phyloP scores from a whole-genome alignment of 2,888 invertebrate genomes.

The Patella ulyssiponensis region DNA sequence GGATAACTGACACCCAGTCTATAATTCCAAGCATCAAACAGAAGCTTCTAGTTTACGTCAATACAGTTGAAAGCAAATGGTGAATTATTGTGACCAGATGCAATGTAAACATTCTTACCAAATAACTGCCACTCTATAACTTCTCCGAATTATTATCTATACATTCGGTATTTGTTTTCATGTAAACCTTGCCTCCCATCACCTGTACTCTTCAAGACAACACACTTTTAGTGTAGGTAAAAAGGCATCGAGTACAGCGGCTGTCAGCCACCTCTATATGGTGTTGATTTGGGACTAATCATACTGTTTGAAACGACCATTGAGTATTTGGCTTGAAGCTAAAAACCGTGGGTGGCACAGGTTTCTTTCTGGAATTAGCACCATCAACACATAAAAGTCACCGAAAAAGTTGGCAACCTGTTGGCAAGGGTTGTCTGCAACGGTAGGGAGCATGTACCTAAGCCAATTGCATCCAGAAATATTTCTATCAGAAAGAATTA shows the following conservation, averaged over 20 bases:
- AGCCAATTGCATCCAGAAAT: too few species aligned
- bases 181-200: neutral
- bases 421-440: too few species aligned
- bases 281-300: neutral
- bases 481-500: too few species aligned
- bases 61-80: slow-evolving; percentile 5
- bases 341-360: neutral
- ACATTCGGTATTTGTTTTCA: slow-evolving; percentile 7
- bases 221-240: neutral
- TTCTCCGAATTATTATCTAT: slow-evolving; percentile 11
- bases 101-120: slow-evolving; percentile 7
- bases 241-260: neutral
- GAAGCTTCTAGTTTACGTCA: slow-evolving; percentile 9
- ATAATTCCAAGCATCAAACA: slow-evolving; percentile 3
- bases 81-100: slow-evolving; percentile 5
- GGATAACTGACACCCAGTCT: slow-evolving; percentile 2
- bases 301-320: slow-evolving; percentile 3
- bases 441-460: too few species aligned
- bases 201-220: neutral
- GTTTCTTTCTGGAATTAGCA: too few species aligned
- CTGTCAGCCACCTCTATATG: neutral
- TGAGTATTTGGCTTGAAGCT: slow-evolving; percentile 9
- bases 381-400: too few species aligned
- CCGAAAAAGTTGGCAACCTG: too few species aligned
- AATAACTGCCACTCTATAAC: slow-evolving; percentile 7